These are phyloP conservation scores for Himalopsyche japonica DNA, from an alignment of 2,888 invertebrate genomes.

Conservation along the genomic window DNA sequence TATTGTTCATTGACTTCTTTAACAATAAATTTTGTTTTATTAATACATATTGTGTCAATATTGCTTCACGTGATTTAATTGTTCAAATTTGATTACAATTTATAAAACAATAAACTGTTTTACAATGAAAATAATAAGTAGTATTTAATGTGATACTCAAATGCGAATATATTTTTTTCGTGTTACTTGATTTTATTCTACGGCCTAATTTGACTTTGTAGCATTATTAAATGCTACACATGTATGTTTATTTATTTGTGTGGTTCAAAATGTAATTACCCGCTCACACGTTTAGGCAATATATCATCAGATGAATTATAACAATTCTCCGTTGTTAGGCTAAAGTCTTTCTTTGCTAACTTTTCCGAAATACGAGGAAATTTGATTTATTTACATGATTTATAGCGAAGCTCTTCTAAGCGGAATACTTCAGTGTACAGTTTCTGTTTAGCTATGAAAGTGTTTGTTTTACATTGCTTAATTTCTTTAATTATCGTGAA, in stretches of 20 bases:
- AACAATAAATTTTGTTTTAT: too few relatives aligned
- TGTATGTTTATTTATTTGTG: neutral
- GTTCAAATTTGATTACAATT: too few relatives aligned
- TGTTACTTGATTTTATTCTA: too few relatives aligned
- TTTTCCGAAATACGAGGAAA: constrained; percentile 20
- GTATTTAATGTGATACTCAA: too few relatives aligned
- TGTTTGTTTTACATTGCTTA: neutral
- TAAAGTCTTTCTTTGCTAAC: constrained; percentile 24
- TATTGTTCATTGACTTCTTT: too few relatives aligned
- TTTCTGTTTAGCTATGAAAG: neutral
- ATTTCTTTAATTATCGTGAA: neutral
- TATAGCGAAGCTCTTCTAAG: constrained; percentile 5
- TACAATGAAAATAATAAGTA: too few relatives aligned
- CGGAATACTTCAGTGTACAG: neutral
- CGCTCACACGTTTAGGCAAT: constrained; percentile 28
- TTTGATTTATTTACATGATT: constrained; percentile 28
- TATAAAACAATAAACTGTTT: too few relatives aligned
- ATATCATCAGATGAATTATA: constrained; percentile 18
- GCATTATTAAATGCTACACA: too few relatives aligned
- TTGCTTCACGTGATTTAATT: too few relatives aligned
- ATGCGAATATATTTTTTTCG: too few relatives aligned
- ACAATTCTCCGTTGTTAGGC: constrained; percentile 14
- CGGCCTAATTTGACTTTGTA: too few relatives aligned
- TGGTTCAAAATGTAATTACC: constrained; percentile 22
- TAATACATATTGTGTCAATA: too few relatives aligned